Evolutionary conservation across 2,797 vertebrate species (phyloP), one percentile per base, ranked within the genome.

Genomic region (Chaunax sp.): DNA sequence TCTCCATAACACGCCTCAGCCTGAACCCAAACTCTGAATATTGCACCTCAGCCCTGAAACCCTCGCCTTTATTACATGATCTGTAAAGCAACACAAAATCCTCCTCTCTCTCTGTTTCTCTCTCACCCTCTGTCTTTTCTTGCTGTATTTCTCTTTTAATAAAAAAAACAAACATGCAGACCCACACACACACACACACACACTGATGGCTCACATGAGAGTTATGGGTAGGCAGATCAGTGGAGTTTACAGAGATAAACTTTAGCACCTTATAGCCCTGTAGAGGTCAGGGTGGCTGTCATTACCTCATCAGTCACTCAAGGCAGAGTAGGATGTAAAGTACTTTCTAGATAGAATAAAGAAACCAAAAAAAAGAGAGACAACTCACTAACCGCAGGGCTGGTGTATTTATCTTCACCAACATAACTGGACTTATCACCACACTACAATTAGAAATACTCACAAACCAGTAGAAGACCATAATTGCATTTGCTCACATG

Each of bases 221-320:
- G 61, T 67, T 40, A 56, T 44, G 45, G 68, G 86, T 81, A 83
- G 78, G 77, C 70, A 58, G 61, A 69, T 64, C 54, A 65, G 54
- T 65, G 77, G 84, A 78, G 89, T 92, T 91, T 90, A 89, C 87
- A 77, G 51, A 81, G 81, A 85, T 86, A 64, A 87, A 81, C 75
- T 70, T 89, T 87, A 88, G 92, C 92, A 93, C 90, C 90, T 93
- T 92, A 93, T 90, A 80, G 80, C 80, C 84, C 78, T 58, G 50
- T 82, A 68, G 72, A 80, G 77, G 77, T 87, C 75, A 75, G 81
- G 77, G 80, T 82, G 83, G 84, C 84, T 82, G 82, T 88, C 82
- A 75, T 81, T 75, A 89, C 88, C 89, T 91, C 89, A 89, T 86
- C 75, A 53, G 83, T 81, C 78, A 63, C 69, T 83, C 71, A 13